These are phyloP conservation scores for Andricus quercusramuli DNA, from an alignment of 2,888 invertebrate species.

Conservation along the genomic window DNA sequence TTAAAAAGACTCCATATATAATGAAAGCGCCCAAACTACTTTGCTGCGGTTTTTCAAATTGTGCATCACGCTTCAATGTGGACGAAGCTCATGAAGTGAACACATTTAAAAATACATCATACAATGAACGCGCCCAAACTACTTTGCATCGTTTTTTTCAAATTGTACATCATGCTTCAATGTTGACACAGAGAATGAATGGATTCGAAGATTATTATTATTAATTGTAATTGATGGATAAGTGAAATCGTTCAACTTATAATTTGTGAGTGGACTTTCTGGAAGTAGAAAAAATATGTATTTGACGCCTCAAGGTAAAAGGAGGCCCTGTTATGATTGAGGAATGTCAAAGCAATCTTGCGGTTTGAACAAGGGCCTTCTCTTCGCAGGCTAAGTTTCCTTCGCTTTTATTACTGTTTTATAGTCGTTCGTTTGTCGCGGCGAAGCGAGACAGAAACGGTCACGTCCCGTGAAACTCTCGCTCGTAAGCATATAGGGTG, in stretches of 20 bases:
- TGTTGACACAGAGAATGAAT: too few relatives aligned
- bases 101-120: too few relatives aligned
- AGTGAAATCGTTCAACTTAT: not conserved
- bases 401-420: slow-evolving; percentile 62
- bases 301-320: slow-evolving; percentile 36
- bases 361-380: slow-evolving; percentile 41
- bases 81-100: too few relatives aligned
- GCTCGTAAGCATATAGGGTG: slow-evolving; percentile 33
- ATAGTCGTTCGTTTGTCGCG: slow-evolving; percentile 59
- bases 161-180: too few relatives aligned
- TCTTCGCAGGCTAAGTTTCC: slow-evolving; percentile 40
- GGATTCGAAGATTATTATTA: too few relatives aligned
- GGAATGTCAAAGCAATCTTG: slow-evolving; percentile 67
- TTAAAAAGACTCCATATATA: too few relatives aligned
- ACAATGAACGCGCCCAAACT: too few relatives aligned
- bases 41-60: too few relatives aligned
- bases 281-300: not conserved
- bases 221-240: not conserved
- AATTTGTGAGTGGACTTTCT: not conserved
- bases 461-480: slow-evolving; percentile 59
- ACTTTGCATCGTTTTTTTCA: too few relatives aligned
- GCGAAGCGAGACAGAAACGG: slow-evolving; percentile 61
- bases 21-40: too few relatives aligned
- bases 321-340: slow-evolving; percentile 65
- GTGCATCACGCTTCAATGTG: too few relatives aligned